A percentile compares a stretch with the other conserved stretches of the same genome.
phyloP scores from a whole-genome alignment of 2,888 invertebrate species.

The Clostera curtula region DNA sequence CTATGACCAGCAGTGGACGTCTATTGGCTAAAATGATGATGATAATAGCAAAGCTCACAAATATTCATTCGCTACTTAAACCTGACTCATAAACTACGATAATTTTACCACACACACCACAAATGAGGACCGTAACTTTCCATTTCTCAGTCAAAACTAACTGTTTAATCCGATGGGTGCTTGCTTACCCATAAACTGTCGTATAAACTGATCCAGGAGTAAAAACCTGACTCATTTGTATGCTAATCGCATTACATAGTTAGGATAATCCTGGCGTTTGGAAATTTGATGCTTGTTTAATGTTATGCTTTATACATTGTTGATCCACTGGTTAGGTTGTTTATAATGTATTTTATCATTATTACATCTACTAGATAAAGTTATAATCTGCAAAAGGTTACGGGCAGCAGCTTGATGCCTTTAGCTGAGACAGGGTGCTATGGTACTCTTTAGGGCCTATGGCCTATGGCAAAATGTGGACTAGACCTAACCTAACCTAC shows the following conservation, averaged over 20 bases:
- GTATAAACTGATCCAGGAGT: conserved; percentile 22
- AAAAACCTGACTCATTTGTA: conserved; percentile 40
- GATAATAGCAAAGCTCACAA: not conserved
- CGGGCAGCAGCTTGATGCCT: no score
- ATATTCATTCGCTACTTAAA: not conserved
- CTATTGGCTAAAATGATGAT: not conserved
- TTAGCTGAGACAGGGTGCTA: no score
- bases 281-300: conserved; percentile 7
- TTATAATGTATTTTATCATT: no score
- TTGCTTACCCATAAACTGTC: conserved; percentile 11
- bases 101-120: conserved; percentile 2
- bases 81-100: not conserved
- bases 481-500: no score
- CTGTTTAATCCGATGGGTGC: conserved; percentile 21
- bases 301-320: not conserved
- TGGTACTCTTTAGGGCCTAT: no score
- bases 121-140: conserved; percentile 3
- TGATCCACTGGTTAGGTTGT: no score
- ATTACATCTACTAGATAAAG: no score
- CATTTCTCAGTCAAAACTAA: conserved; percentile 18
- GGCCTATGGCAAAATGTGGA: no score
- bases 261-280: conserved; percentile 21
- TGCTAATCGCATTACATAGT: conserved; percentile 40
- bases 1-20: no score
- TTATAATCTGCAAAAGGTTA: no score